Evolutionary conservation across 2,888 invertebrate genomes (phyloP).

Genomic region (Caenorhabditis wallacei): DNA sequence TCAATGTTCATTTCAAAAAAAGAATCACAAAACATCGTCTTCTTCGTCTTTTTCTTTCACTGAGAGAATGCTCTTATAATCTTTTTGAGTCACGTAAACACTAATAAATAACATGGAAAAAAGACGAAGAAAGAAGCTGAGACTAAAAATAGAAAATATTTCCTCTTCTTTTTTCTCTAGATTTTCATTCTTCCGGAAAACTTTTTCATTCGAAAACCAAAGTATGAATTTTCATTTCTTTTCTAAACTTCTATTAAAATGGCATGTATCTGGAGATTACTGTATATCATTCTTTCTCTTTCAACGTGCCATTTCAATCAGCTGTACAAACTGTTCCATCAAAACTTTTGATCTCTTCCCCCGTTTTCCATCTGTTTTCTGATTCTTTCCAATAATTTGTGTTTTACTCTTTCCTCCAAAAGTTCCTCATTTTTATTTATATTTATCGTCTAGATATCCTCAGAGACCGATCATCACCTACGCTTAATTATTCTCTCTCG

Average conservation of each 20-base stretch:
- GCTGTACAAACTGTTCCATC: conserved; percentile 5
- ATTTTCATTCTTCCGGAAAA: not conserved
- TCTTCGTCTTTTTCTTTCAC: not conserved
- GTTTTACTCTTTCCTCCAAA: not conserved
- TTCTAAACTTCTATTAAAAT: too few species aligned
- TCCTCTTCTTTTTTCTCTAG: not conserved
- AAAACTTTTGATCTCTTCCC: not conserved
- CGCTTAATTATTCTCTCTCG: conserved; percentile 13
- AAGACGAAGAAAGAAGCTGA: not conserved
- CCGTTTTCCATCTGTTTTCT: not conserved
- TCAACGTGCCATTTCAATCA: not conserved
- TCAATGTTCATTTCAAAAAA: conserved; percentile 26
- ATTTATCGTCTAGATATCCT: not conserved
- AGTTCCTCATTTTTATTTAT: not conserved
- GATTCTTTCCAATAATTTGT: not conserved
- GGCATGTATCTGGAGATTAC: not conserved
- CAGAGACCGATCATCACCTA: conserved; percentile 6
- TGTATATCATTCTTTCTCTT: not conserved
- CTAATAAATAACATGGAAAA: conserved; percentile 31
- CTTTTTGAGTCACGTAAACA: conserved; percentile 16
- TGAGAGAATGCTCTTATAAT: conserved; percentile 27
- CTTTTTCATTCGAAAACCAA: not conserved
- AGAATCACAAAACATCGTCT: conserved; percentile 29
- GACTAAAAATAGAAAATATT: conserved; percentile 13
- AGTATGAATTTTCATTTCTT: not conserved